Evolutionary conservation across 30 jellyfish, hydroid and myxozoan species (phyloP), one percentile per base, ranked within the genome.

Genomic region (Rhopilema esculentum): DNA sequence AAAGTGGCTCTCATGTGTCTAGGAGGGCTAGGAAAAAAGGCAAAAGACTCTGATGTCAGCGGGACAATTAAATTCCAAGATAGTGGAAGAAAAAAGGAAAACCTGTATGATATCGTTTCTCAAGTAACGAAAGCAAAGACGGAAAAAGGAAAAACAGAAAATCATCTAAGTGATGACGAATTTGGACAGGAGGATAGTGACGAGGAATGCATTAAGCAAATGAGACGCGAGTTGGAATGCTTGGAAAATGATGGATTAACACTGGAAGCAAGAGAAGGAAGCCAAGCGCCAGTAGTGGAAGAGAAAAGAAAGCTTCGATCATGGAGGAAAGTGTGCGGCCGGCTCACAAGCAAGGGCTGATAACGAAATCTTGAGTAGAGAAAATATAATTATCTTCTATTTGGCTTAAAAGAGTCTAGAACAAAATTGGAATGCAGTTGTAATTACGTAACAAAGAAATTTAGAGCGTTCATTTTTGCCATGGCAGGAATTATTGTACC

Each of bases 101-200:
- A 75, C 31, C 17, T 71, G n/a, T 21, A 67, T 27, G 62, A 40
- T 33, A 15, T 84, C 20, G 93, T 84, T 0, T 27, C 93, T 19
- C 81, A 84, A 84, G 73, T 84, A 4, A 22, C 75, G 49, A 73
- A 61, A 84, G 80, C 93, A 51, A 84, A 84, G 50, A n/a, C 32
- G 49, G 52, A 40, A 15, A 52, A 19, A 15, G 62, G 53, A 1
- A 32, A 62, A 22, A 16, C 53, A 77, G 76, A 23, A 29, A 40
- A 79, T 8, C 12, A 31, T 7, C 65, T 25, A 31, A 63, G 29
- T 20, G 29, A 63, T 32, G 80, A 50, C 1, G 8, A 52, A 32
- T 51, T 26, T 27, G 77, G 61, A 17, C 28, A 16, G 7, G 69
- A 31, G 65, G 93, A 32, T 1, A 84, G 87, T 24, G 85, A 72